Base-by-base conservation (phyloP, 1,140 invertebrate species). In the Penaeus vannamei region DNA sequence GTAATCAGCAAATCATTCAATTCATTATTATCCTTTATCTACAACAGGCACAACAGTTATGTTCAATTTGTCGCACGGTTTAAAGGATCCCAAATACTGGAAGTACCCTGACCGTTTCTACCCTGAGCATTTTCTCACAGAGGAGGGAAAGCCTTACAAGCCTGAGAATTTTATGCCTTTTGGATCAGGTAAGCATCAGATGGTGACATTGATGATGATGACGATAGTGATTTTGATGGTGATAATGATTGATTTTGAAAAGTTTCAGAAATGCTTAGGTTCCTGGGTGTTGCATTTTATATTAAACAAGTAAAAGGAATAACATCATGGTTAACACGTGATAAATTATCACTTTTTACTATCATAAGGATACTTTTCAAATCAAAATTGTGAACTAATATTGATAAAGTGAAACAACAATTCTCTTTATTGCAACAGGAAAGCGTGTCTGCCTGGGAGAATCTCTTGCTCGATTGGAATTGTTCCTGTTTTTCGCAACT, bases 1-100 rank as follows among this genome's bases (percentile, higher is more conserved):
- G 10, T 76, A 26, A 32, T 19, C 19, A 76, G 42, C 8, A 26
- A 2, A 20, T 76, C 19, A 29, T 36, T 36, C 72, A 12, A 12
- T 5, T 32, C 8, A 26, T 76, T 5, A 76, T 76, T 76, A 4
- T 76, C 20, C 20, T 14, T 77, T 62, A 8, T 32, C 8, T 23
- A 19, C 32, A 36, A 20, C 96, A 92, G 96, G 96, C 29, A 97
- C 96, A 0, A 94, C 97, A 62, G 95, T 98, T 1, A 97, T 98
- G 91, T 95, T 98, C 59, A 98, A 98, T 92, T 97, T 97, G 86
- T 97, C 96, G 92, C 95, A 96, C 76, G 92, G 98, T 23, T 97
- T 98, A 92, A 96, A 95, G 92, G 96, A 95, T n/a, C 93, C 95
- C 0, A 94, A 96, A 62, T 94, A 96, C 79, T 98, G 97, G 97